Base-by-base conservation (phyloP, 2,113 vertebrate genomes). In the Hippotragus niger region DNA sequence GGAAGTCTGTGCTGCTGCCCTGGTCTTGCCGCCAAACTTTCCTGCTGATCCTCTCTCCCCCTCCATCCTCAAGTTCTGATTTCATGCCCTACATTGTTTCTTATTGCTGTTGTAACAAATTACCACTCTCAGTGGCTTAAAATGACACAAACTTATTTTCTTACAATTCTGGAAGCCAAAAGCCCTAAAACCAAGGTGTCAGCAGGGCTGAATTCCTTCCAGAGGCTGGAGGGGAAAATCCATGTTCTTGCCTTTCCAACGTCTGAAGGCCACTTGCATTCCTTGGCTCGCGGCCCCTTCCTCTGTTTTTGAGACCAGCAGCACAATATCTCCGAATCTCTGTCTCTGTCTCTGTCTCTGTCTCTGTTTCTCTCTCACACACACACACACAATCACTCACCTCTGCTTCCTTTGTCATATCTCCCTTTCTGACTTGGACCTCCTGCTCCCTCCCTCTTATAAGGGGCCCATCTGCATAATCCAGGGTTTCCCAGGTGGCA, bases 211-310 rank as follows among this genome's bases (percentile, higher is more conserved):
- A 25, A 6, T 6, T 81, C 25, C n/a, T 58, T 50, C 21, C 12
- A 2, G 14, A 71, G 19, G 6, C 64, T 71, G 2, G 0, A 21
- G 31, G 10, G 17, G 33, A 7, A 53, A 9, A 15, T 16, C 16
- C 2, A 0, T 36, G 71, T 58, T n/a, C 58, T 90, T 64, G 43
- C 27, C 9, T 47, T 50, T 33, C 52, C 25, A 45, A 7, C 7
- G 2, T 57, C 45, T 33, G 43, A 71, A 83, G 14, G 13, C 10
- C 57, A 3, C 78, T 50, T 14, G 16, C 17, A 17, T 25, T n/a
- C 45, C 14, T 81, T 17, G 25, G 31, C 74, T 80, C 16, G 2
- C 2, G n/a, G 52, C 1, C 82, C 8, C 55, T 21, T 53, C 47
- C 55, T 43, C 27, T 21, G 4, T 36, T 62, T 55, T 45, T 13